Base-by-base conservation (phyloP, 2,888 invertebrate genomes). In the Stomorhina lunata region DNA sequence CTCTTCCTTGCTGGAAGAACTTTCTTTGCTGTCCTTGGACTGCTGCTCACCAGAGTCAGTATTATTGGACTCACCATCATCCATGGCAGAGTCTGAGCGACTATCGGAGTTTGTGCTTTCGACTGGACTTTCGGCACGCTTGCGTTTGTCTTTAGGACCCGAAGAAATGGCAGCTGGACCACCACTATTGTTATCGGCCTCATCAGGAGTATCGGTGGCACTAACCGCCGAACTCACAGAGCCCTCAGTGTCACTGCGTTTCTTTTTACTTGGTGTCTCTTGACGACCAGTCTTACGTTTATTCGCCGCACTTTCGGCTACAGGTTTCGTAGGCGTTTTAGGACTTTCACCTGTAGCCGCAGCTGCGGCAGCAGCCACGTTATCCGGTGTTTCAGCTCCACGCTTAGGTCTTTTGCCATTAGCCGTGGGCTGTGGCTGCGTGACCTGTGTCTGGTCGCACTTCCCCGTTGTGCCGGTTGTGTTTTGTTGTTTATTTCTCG, bases 91-190 rank as follows among this genome's bases (percentile, higher is more conserved):
- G 87, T 96, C 96, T 3, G 91, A 91, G 12, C 92, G 88, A 87
- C 96, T 96, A 88, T 96, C 96, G 84, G 96, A 96, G 55, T 96
- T 96, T 81, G 96, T 93, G 88, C 96, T 96, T 88, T 95, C 95
- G 48, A 95, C 94, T 12, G 97, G 97, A 92, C 96, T 97, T 82
- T 92, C 92, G 32, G 92, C 89, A 20, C 92, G 88, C 81, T 92
- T 92, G 40, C 93, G 90, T 85, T 93, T 93, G 71, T 93, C 93
- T 84, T 93, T 88, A 84, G 73, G 80, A 83, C 77, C 81, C 78
- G 22, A 73, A 6, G 84, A 84, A 29, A 84, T 84, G 2, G 82
- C 78, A 17, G 66, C 50, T 53, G 87, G 86, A 53, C 85, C 85
- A 1, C 63, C 57, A 27, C 57, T 63, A 78, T 80, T 69, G 48